These are phyloP conservation scores for Corythoichthys haematopterus DNA, from an alignment of 2,113 vertebrate species.

Conservation along the genomic window DNA sequence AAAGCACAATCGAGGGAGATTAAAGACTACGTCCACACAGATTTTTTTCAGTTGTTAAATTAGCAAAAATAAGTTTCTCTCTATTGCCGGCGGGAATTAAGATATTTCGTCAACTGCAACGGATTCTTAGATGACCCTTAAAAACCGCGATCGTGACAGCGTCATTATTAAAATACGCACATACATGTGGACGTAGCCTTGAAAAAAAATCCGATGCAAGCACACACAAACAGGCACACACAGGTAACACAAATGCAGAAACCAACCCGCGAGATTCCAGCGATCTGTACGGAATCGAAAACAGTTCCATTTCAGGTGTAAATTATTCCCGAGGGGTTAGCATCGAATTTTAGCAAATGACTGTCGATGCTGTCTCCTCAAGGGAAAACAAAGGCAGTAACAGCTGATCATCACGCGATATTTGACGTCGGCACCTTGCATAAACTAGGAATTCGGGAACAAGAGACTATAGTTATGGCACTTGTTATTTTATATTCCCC, in stretches of 20 bases:
- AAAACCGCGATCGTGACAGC: background rate
- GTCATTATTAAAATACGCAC: background rate
- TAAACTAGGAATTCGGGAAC: conserved; percentile 43
- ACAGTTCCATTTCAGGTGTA: conserved; percentile 59
- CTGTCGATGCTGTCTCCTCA: conserved; percentile 65
- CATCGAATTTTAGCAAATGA: conserved; percentile 57
- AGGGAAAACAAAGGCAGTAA: conserved; percentile 61
- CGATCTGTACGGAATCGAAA: conserved; percentile 53
- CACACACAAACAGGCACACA: conserved; percentile 74
- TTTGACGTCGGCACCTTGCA: conserved; percentile 51
- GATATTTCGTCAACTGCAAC: too few species aligned
- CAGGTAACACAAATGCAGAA: conserved; percentile 68
- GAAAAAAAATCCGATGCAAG: conserved; percentile 15
- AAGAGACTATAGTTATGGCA: conserved; percentile 62
- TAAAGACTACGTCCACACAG: conserved; percentile 51
- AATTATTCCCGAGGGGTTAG: conserved; percentile 69
- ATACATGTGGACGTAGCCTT: conserved; percentile 4
- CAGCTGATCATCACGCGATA: conserved; percentile 45
- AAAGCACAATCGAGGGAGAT: conserved; percentile 79
- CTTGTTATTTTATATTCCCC: conserved; percentile 35
- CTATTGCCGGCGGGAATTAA: too few species aligned
- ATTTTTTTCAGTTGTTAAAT: background rate
- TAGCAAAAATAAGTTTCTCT: too few species aligned
- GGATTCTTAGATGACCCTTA: too few species aligned
- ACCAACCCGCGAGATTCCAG: conserved; percentile 62